Percentiles rank a stretch among this genome's conserved stretches.
These are phyloP conservation scores for Mus caroli DNA, from an alignment of 2,797 vertebrate species.

Conservation along the genomic window DNA sequence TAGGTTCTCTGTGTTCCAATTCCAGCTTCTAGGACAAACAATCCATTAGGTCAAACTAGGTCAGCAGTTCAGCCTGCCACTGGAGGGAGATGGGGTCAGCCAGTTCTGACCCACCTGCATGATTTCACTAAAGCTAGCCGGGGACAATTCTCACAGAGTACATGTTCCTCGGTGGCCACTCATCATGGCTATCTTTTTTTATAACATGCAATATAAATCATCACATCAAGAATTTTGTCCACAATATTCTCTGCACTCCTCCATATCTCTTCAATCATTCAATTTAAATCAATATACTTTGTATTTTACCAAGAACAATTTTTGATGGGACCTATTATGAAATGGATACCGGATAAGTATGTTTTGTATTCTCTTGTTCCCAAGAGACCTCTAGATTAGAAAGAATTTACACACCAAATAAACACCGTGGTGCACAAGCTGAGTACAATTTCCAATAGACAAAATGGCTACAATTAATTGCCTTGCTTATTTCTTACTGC, in stretches of 20 bases:
- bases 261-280: neutral
- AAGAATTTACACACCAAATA: constrained; percentile 36
- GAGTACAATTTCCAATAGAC: constrained; percentile 10
- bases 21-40: constrained; percentile 32
- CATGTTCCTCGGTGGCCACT: neutral
- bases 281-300: constrained; percentile 63
- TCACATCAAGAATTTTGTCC: neutral
- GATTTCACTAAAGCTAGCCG: neutral
- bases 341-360: neutral
- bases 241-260: neutral
- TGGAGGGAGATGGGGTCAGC: neutral
- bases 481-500: constrained; percentile 34
- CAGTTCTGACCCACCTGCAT: neutral
- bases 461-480: constrained; percentile 54
- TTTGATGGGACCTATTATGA: constrained; percentile 4
- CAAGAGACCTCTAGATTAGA: neutral
- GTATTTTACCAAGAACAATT: constrained; percentile 24
- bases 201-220: neutral
- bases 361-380: constrained; percentile 15
- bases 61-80: neutral
- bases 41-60: neutral
- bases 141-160: neutral
- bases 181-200: neutral
- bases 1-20: constrained; percentile 23
- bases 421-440: neutral